phyloP scores from a whole-genome alignment of 1,140 invertebrate genomes.

The Vanessa atalanta region DNA sequence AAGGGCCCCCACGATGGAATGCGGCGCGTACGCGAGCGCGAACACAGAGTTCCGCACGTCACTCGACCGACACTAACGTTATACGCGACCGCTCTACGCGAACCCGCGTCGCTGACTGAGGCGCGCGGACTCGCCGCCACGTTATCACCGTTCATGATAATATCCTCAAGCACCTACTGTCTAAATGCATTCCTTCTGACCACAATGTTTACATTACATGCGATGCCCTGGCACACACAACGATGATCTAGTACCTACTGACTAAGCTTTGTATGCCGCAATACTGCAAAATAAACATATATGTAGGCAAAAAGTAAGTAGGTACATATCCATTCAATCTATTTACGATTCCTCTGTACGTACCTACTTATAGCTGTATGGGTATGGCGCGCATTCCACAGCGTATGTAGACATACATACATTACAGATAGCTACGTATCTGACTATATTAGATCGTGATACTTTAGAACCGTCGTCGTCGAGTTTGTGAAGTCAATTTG shows the following conservation, averaged over 20 bases:
- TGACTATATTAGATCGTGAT: slow-evolving; percentile 47
- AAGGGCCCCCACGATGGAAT: slow-evolving; percentile 87
- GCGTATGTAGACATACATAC: slow-evolving; percentile 70
- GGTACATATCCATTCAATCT: slow-evolving; percentile 77
- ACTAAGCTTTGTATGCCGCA: slow-evolving; percentile 55
- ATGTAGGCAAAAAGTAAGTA: slow-evolving; percentile 71
- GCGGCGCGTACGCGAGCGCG: slow-evolving; percentile 82
- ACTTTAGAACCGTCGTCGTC: slow-evolving; percentile 40
- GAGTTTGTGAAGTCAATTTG: slow-evolving; percentile 48
- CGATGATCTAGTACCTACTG: slow-evolving; percentile 56
- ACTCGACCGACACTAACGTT: slow-evolving; percentile 54
- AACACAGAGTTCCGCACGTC: slow-evolving; percentile 68
- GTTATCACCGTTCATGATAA: slow-evolving; percentile 79
- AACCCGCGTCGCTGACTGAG: slow-evolving; percentile 77
- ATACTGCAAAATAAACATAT: slow-evolving; percentile 62
- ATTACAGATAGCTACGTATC: slow-evolving; percentile 51
- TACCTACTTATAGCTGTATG: slow-evolving; percentile 47
- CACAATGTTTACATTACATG: slow-evolving; percentile 78
- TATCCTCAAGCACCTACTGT: slow-evolving; percentile 76
- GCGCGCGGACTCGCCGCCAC: slow-evolving; percentile 68
- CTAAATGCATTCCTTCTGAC: slow-evolving; percentile 75
- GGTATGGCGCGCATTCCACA: slow-evolving; percentile 71
- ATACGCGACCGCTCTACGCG: slow-evolving; percentile 74
- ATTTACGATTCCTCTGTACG: slow-evolving; percentile 75
- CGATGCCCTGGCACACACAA: slow-evolving; percentile 50